phyloP scores from a whole-genome alignment of 2,113 vertebrate genomes.

The Elephas maximus region DNA sequence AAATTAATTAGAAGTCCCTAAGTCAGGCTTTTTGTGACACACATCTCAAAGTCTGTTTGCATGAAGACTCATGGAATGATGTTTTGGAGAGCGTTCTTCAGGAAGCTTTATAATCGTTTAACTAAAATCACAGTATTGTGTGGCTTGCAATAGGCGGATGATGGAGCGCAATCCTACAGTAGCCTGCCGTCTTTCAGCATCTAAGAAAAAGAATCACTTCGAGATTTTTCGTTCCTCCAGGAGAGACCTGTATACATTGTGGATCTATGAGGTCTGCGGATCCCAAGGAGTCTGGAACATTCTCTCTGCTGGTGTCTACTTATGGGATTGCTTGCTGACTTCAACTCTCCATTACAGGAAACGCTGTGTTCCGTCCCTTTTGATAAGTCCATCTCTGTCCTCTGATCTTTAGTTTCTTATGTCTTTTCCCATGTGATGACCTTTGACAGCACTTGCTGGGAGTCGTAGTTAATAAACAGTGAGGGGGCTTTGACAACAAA shows the following conservation, averaged over 20 bases:
- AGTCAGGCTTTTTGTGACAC: background rate
- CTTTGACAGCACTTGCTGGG: background rate
- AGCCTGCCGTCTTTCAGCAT: background rate
- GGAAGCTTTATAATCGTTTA: background rate
- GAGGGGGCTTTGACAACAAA: background rate
- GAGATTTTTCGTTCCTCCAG: background rate
- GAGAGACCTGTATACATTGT: background rate
- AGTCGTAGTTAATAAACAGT: background rate
- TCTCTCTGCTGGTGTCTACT: background rate
- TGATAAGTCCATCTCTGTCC: background rate
- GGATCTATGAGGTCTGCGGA: background rate
- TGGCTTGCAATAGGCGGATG: background rate
- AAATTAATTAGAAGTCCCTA: background rate
- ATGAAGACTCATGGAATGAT: background rate
- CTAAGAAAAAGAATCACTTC: background rate
- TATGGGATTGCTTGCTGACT: background rate
- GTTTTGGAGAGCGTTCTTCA: background rate
- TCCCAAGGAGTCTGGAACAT: background rate
- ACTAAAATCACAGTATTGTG: background rate
- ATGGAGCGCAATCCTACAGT: background rate
- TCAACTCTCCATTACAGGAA: background rate
- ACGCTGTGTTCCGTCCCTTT: background rate
- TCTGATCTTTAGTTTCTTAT: background rate
- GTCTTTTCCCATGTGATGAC: background rate
- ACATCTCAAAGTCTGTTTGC: background rate